Conservation (phyloP, 2,797 vertebrate species). For the Emys orbicularis region DNA sequence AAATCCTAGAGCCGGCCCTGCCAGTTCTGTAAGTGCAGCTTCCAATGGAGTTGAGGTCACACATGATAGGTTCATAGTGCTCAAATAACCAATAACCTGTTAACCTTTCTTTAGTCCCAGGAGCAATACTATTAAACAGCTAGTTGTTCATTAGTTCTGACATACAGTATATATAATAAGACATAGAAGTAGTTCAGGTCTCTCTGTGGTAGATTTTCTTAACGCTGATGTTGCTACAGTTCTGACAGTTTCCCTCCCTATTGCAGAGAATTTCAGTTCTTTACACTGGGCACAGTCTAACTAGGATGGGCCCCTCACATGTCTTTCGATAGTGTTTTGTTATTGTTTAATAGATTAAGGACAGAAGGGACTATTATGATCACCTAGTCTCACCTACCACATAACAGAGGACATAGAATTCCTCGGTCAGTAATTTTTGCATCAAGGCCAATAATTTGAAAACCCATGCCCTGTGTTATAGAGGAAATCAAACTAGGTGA, state of each 20-base stretch:
- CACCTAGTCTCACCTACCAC: not conserved
- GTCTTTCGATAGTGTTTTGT: not conserved
- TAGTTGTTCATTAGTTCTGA: not conserved
- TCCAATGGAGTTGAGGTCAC: not conserved
- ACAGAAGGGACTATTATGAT: not conserved
- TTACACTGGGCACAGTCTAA: not conserved
- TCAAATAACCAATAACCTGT: conserved; percentile 23
- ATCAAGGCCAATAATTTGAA: not conserved
- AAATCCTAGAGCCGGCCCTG: no score
- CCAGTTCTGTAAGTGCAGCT: not conserved
- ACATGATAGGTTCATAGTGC: not conserved
- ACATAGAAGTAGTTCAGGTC: not conserved
- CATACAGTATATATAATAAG: not conserved
- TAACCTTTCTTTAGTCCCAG: not conserved
- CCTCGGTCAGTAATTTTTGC: not conserved
- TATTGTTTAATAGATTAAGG: not conserved
- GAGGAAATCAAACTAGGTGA: not conserved
- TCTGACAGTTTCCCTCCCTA: not conserved
- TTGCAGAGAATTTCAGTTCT: accelerated
- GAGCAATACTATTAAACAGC: not conserved
- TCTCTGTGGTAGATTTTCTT: not conserved
- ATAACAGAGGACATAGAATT: not conserved
- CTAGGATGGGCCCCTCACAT: not conserved
- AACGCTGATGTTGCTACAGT: not conserved
- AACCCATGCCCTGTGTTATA: accelerated